These are phyloP conservation scores for Subanguina moxae DNA, from an alignment of 1,140 invertebrate genomes.

Conservation along the genomic window DNA sequence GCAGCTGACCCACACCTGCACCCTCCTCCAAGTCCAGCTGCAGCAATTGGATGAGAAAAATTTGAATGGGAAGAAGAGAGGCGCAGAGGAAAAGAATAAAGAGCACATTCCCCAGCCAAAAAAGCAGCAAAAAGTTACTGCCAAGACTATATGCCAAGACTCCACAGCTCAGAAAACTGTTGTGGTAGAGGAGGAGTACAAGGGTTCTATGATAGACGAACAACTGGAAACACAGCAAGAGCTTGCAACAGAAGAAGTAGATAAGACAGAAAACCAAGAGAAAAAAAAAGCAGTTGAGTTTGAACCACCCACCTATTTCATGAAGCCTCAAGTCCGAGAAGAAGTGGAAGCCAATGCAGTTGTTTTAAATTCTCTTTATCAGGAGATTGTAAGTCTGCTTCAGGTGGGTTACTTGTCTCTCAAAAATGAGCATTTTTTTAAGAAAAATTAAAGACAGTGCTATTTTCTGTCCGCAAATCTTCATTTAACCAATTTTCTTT, in stretches of 20 bases:
- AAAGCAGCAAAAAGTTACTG: conserved; percentile 7
- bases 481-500: too few relatives aligned
- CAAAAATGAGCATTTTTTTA: too few relatives aligned
- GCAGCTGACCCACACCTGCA: conserved; percentile 47
- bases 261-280: neutral
- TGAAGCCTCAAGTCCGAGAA: conserved; percentile 10
- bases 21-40: conserved; percentile 51
- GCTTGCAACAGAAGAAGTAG: conserved; percentile 1
- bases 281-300: neutral
- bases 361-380: conserved; percentile 12
- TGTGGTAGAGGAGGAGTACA: conserved; percentile 14
- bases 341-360: conserved; percentile 13
- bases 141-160: conserved; percentile 6
- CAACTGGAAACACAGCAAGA: conserved; percentile 1
- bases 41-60: conserved; percentile 28
- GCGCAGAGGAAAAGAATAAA: neutral
- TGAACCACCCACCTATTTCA: neutral
- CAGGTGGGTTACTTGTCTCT: neutral
- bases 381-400: conserved; percentile 13
- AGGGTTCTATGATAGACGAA: conserved; percentile 2
- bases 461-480: neutral
- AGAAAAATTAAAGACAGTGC: too few relatives aligned
- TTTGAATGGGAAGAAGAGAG: neutral
- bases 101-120: neutral
- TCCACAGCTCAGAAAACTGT: conserved; percentile 1